Percentiles rank a stretch among this genome's conserved stretches.
phyloP scores from a whole-genome alignment of 2,888 invertebrate genomes.

The Orthosia cruda region DNA sequence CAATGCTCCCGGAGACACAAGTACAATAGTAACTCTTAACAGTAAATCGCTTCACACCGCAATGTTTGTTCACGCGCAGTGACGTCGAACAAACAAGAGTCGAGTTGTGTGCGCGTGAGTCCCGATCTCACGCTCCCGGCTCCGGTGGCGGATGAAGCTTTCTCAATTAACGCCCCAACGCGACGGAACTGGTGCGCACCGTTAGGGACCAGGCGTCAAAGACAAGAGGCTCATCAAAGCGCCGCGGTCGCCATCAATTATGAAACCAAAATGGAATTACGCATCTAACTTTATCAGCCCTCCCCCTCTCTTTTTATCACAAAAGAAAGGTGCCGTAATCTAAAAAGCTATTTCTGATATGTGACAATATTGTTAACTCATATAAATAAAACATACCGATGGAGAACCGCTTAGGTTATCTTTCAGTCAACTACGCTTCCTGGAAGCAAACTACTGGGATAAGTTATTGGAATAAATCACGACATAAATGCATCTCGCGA shows the following conservation, averaged over 20 bases:
- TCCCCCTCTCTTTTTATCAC: conserved; percentile 36
- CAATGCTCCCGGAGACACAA: conserved; percentile 52
- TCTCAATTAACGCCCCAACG: conserved; percentile 79
- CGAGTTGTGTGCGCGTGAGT: conserved; percentile 68
- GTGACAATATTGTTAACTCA: conserved; percentile 51
- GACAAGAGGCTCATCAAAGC: conserved; percentile 53
- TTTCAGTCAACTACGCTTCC: conserved; percentile 62
- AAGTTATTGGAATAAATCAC: conserved; percentile 74
- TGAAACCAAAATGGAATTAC: conserved; percentile 49
- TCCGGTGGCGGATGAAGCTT: conserved; percentile 71
- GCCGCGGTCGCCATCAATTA: conserved; percentile 47
- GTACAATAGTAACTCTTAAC: conserved; percentile 79
- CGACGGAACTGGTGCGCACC: conserved; percentile 64
- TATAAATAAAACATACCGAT: conserved; percentile 65
- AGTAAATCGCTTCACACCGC: conserved; percentile 76
- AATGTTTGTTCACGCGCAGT: conserved; percentile 79
- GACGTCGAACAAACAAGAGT: conserved; percentile 71
- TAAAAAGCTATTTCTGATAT: conserved; percentile 47
- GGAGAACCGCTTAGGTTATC: conserved; percentile 66
- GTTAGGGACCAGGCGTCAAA: conserved; percentile 61
- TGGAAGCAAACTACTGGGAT: conserved; percentile 62
- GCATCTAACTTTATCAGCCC: conserved; percentile 47
- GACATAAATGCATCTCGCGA: conserved; percentile 63
- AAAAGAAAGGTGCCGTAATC: conserved; percentile 50
- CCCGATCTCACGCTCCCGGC: conserved; percentile 71